Evolutionary conservation across 2,113 vertebrate species (phyloP), one percentile per base, ranked within the genome.

Genomic region (Excalfactoria chinensis): DNA sequence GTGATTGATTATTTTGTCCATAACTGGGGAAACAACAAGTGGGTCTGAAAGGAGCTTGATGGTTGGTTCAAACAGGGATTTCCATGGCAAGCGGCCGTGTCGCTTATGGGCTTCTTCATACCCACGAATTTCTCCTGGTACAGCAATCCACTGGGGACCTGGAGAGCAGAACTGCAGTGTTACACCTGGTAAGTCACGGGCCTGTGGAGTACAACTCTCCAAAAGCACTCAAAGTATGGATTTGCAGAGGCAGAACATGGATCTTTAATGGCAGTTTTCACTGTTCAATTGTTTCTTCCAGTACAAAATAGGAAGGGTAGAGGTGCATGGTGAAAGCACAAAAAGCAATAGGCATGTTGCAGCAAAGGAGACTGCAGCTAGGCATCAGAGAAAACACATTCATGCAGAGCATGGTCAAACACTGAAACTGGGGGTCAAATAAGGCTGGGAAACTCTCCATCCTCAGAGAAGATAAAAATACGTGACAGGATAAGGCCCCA

Each of bases 31-130:
- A 71, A 96, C 43, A 53, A 34, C 16, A 51, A 96, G 83, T n/a
- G 95, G 93, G 37, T 91, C 32, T 23, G 94, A 91, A 30, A 96
- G 95, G 5, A 96, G 90, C 69, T 88, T 70, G 64, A 96, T 93
- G 64, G 93, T 95, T 28, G 95, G 95, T 55, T 96, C 95, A 84
- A 95, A 96, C 0, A 96, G 83, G 64, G 90, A 90, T 95, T 93
- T 96, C 95, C 95, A 96, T 0, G 93, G 95, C 9, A 96, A 73
- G 72, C 64, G 93, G 56, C 95, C 95, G 0, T 96, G 4, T 51
- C 93, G 75, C 43, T 8, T 91, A 14, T 96, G 95, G 37, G 95
- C 95, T 34, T 46, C 95, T 64, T 96, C 95, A 10, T 96, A 96
- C 0, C 95, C 95, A 4, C 92, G 95, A 30, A 96, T 76, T 2